Percentiles rank a stretch among this genome's conserved stretches.
Conservation (phyloP, 1,140 invertebrate species). For the Drosophila nasuta region DNA sequence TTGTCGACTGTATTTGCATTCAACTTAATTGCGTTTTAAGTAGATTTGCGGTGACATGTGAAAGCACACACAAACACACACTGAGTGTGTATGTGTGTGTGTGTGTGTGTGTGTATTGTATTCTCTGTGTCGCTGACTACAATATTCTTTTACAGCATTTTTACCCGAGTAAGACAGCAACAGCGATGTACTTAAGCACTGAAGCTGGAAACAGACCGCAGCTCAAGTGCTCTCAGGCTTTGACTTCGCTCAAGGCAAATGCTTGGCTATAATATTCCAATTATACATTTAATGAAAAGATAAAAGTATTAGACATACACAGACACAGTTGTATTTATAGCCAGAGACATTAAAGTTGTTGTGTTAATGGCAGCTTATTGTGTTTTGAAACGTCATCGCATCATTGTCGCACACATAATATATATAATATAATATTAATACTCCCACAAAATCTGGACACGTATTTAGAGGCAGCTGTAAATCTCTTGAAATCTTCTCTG, state of each 20-base stretch:
- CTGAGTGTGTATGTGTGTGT: neutral
- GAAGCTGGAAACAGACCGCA: neutral
- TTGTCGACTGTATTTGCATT: constrained; percentile 72
- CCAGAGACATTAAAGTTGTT: neutral
- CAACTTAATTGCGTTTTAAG: constrained; percentile 82
- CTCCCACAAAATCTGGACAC: constrained; percentile 13
- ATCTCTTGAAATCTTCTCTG: constrained; percentile 17
- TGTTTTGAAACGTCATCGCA: neutral
- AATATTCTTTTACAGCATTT: constrained; percentile 30
- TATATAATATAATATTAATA: neutral
- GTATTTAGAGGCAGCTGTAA: constrained; percentile 9
- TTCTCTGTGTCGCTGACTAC: constrained; percentile 1
- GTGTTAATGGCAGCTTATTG: neutral
- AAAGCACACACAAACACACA: constrained; percentile 6
- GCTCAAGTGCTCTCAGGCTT: neutral
- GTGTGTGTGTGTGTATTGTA: constrained; percentile 11
- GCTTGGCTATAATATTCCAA: constrained; percentile 10
- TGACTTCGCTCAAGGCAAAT: neutral
- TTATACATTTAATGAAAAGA: neutral
- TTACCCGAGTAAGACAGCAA: constrained; percentile 12
- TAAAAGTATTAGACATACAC: neutral
- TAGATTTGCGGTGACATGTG: constrained; percentile 76
- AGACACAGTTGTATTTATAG: too few relatives aligned
- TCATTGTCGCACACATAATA: neutral
- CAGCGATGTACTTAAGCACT: neutral